Conservation (phyloP, 2,888 invertebrate genomes). For the Ornithoptera alexandrae region DNA sequence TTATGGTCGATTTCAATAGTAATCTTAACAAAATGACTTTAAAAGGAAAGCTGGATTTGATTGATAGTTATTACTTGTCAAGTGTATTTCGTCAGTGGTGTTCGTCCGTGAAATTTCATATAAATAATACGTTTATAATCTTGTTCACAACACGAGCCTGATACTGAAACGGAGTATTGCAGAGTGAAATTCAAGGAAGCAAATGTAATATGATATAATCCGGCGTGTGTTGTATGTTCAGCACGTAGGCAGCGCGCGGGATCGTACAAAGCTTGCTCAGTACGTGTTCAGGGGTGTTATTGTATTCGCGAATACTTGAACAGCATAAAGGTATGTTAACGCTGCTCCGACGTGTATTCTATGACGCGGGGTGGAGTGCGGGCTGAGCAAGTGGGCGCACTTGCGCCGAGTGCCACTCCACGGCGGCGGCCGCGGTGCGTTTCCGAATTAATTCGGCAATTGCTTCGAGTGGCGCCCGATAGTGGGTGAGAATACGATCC, state of each 20-base stretch:
- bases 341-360: constrained; percentile 29
- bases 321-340: constrained; percentile 30
- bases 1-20: no score
- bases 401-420: constrained; percentile 39
- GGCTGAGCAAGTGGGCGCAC: constrained; percentile 31
- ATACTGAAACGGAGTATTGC: constrained; percentile 2
- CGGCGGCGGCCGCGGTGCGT: constrained; percentile 36
- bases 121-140: no score
- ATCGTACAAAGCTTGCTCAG: constrained; percentile 24
- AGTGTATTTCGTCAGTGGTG: no score
- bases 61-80: no score
- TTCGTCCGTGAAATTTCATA: no score
- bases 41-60: no score
- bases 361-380: constrained; percentile 29
- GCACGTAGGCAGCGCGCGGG: constrained; percentile 25
- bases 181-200: constrained; percentile 17
- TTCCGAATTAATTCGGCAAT: constrained; percentile 41
- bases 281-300: constrained; percentile 30
- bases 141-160: no score
- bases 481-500: constrained; percentile 25
- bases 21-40: no score
- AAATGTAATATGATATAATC: constrained; percentile 28
- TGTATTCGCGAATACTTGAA: constrained; percentile 30
- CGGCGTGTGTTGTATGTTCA: constrained; percentile 23
- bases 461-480: constrained; percentile 35